phyloP scores from a whole-genome alignment of 1,140 invertebrate species.

The Bombus haemorrhoidalis region DNA sequence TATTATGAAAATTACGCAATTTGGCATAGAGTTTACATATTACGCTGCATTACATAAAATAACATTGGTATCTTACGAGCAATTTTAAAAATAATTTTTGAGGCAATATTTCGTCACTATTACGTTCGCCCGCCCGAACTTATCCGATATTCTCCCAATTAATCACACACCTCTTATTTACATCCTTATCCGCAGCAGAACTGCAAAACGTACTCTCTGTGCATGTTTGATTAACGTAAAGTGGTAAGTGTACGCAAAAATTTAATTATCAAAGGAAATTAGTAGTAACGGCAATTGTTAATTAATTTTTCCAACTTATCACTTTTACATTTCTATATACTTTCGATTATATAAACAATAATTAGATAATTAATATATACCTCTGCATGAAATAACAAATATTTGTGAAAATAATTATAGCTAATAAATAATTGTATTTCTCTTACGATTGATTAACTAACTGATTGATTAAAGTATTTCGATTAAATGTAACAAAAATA shows the following conservation, averaged over 20 bases:
- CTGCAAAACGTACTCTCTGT: background rate
- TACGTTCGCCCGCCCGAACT: background rate
- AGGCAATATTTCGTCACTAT: background rate
- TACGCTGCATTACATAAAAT: background rate
- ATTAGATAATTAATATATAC: background rate
- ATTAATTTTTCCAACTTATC: background rate
- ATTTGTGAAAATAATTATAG: background rate
- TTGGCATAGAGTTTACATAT: background rate
- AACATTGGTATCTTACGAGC: background rate
- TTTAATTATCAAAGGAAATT: conserved; percentile 1
- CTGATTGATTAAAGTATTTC: background rate
- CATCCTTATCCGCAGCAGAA: background rate
- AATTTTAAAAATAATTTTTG: background rate
- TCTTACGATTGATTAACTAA: background rate
- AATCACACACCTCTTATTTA: background rate
- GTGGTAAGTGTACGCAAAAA: background rate
- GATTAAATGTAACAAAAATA: background rate
- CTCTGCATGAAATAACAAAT: background rate
- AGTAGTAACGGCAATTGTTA: background rate
- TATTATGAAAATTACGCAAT: background rate
- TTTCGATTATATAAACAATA: background rate
- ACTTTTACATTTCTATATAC: background rate
- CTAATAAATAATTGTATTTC: conserved; percentile 13
- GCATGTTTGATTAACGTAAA: background rate
- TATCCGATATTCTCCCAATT: conserved; percentile 1